Evolutionary conservation across 2,797 vertebrate genomes (phyloP), one percentile per base, ranked within the genome.

Genomic region (Micropoecilia bifurca): DNA sequence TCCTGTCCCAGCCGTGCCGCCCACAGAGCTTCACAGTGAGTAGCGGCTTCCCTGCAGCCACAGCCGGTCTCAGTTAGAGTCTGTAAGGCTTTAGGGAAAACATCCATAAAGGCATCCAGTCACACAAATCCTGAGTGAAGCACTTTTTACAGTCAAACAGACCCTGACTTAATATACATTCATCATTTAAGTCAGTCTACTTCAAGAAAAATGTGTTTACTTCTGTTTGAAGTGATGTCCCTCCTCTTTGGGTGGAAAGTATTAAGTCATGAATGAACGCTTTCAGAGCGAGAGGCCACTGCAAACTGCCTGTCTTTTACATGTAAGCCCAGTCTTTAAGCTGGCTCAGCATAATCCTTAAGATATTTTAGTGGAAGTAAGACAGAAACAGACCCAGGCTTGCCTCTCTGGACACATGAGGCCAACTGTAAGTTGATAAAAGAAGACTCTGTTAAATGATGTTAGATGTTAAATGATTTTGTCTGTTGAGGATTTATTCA

Each of bases 11-110:
- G 39, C 97, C 97, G 0, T 0, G 0, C 0, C 33, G 0, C 0
- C 76, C 95, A n/a, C 59, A 16, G 18, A 3, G 0, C 28, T 97
- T 96, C 69, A 5, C 16, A 87, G 98, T 99, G 93, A 96, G 97
- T 91, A 84, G 78, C 66, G 22, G 71, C 69, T 80, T 80, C 61
- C 46, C 30, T 61, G 46, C 22, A 46, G 57, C 69, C 63, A 36
- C 72, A 73, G 73, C 30, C 33, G 28, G 66, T 73, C 85, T 79
- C 45, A 55, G 63, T 53, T 81, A 25, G 69, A 46, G 16, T 71
- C 72, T 71, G 25, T 18, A 76, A 16, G 36, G 43, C n/a, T 53
- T 79, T 73, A 66, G 14, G 68, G 73, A 57, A 7, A 45, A 46
- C 39, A 59, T 90, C 69, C 80, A 76, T 80, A 74, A 74, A 71